A percentile compares a stretch with the other conserved stretches of the same genome.
Evolutionary conservation across 2,888 invertebrate species (phyloP).

Genomic region (Lathronympha strigana): DNA sequence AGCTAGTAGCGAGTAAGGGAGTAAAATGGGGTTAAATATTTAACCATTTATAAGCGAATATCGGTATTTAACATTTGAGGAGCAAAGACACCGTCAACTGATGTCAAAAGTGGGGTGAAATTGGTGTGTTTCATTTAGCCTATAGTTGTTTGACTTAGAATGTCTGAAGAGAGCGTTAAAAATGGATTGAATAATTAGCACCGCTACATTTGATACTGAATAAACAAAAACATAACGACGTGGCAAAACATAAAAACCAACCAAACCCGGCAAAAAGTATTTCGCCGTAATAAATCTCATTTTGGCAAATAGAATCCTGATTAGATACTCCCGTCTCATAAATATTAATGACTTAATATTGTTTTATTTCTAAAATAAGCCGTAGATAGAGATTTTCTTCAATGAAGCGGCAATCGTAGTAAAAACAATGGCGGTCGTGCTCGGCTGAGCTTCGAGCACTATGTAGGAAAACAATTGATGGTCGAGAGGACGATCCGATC

Average conservation of each 20-base stretch:
- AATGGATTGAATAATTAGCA: no score
- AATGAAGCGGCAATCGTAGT: slow-evolving; percentile 8
- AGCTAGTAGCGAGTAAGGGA: no score
- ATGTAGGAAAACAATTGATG: slow-evolving; percentile 16
- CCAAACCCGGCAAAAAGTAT: slow-evolving; percentile 17
- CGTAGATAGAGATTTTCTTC: slow-evolving; percentile 7
- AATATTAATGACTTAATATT: slow-evolving; percentile 31
- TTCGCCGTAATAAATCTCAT: slow-evolving; percentile 28
- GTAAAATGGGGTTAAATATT: no score
- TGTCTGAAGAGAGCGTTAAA: no score
- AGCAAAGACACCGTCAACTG: no score
- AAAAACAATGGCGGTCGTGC: slow-evolving; percentile 10
- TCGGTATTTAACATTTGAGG: no score
- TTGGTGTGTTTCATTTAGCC: no score
- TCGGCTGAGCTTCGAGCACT: slow-evolving; percentile 3
- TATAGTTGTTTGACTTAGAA: no score
- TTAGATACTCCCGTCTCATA: slow-evolving; percentile 18
- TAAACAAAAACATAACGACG: neutral
- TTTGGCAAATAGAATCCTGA: slow-evolving; percentile 28
- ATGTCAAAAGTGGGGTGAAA: no score
- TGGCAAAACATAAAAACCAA: slow-evolving; percentile 24
- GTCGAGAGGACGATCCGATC: slow-evolving; percentile 13
- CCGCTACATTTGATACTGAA: neutral
- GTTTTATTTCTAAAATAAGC: slow-evolving; percentile 10
- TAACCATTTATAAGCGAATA: no score